A percentile compares a stretch with the other conserved stretches of the same genome.
phyloP scores from a whole-genome alignment of 1,140 invertebrate species.

The Papilio dardanus region DNA sequence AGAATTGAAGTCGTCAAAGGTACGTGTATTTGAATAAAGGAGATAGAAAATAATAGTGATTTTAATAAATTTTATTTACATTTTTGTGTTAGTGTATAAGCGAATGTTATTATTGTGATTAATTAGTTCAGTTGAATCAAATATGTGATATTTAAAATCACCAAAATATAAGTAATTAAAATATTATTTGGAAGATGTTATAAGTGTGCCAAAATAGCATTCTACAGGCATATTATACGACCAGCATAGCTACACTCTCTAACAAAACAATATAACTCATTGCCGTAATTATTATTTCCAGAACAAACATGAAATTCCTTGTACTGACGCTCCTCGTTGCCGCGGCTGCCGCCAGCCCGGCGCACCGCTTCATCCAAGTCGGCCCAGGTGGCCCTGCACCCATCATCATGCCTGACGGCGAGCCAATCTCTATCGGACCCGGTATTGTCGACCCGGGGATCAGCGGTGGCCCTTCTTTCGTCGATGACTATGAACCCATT shows the following conservation, averaged over 20 bases:
- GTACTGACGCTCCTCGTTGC: conserved; percentile 12
- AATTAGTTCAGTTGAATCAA: too few species aligned
- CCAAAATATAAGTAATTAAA: too few species aligned
- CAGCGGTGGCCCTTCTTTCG: conserved; percentile 22
- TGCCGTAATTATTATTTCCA: background rate
- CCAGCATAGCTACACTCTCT: too few species aligned
- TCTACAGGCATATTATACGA: too few species aligned
- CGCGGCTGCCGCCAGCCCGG: conserved; percentile 16
- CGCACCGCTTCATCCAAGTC: conserved; percentile 10
- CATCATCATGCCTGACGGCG: conserved; percentile 26
- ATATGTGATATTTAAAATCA: too few species aligned
- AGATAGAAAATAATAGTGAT: background rate
- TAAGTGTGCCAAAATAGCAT: too few species aligned
- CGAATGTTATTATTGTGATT: too few species aligned
- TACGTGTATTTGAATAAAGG: too few species aligned
- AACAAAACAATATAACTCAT: background rate
- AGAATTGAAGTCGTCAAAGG: background rate
- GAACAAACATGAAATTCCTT: conserved; percentile 28
- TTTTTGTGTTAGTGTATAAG: too few species aligned
- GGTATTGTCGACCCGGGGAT: conserved; percentile 39
- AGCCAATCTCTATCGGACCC: conserved; percentile 42
- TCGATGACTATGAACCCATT: conserved; percentile 32
- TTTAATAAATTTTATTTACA: too few species aligned
- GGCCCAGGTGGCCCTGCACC: conserved; percentile 42
- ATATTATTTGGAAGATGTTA: too few species aligned